Conservation (phyloP, 1,140 invertebrate genomes). For the Drosophila aff. region DNA sequence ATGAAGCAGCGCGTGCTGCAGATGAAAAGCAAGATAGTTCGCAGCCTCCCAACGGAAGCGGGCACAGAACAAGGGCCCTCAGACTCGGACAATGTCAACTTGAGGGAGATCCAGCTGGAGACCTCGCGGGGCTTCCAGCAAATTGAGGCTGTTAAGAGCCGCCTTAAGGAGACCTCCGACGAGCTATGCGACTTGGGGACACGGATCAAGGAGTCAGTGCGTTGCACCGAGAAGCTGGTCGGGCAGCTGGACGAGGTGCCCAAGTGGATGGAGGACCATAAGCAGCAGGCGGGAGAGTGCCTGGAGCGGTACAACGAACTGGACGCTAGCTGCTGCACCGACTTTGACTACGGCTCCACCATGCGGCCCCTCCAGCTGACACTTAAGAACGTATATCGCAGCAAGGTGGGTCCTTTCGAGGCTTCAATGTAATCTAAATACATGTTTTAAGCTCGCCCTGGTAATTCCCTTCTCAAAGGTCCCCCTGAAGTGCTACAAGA, state of each 20-base stretch:
- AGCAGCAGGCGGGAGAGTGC: constrained; percentile 11
- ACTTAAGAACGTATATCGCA: background rate
- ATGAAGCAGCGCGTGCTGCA: constrained; percentile 33
- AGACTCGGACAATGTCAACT: background rate
- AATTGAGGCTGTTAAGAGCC: background rate
- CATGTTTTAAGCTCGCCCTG: too few relatives aligned
- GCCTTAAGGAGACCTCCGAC: constrained; percentile 7
- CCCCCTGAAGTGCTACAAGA: constrained; percentile 1
- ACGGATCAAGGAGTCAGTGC: background rate
- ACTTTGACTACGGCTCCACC: background rate
- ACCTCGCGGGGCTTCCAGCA: constrained; percentile 1
- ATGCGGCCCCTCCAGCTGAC: background rate
- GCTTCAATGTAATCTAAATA: background rate
- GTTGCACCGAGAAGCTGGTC: background rate
- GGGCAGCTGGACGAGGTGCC: constrained; percentile 1
- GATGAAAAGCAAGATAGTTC: constrained; percentile 1
- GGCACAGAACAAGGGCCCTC: too few relatives aligned
- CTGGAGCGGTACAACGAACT: constrained; percentile 26
- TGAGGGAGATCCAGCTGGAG: constrained; percentile 20
- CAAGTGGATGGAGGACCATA: constrained; percentile 9
- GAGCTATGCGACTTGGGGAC: background rate
- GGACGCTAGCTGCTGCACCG: background rate
- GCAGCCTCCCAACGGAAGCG: background rate
- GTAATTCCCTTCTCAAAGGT: background rate
- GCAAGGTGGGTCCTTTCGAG: background rate